A percentile compares a stretch with the other conserved stretches of the same genome.
phyloP scores from a whole-genome alignment of 2,797 vertebrate genomes.

The Poecilia velifera region DNA sequence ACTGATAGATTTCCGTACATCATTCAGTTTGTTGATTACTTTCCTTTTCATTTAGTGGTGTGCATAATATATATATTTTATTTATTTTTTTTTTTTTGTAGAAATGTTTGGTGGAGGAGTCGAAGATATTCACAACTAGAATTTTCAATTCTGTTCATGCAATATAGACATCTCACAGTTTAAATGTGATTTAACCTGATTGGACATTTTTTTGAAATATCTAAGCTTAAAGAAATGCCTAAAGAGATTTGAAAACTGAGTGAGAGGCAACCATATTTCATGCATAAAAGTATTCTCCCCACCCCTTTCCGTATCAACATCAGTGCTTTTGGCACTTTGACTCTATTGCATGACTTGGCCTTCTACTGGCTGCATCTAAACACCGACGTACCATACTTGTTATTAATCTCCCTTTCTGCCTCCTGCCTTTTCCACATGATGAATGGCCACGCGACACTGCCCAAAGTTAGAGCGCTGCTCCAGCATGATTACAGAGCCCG shows the following conservation, averaged over 20 bases:
- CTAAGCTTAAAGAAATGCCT: background rate
- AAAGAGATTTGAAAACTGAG: background rate
- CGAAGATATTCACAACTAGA: background rate
- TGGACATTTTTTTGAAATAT: background rate
- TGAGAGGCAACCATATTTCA: background rate
- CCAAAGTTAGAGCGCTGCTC: constrained; percentile 75
- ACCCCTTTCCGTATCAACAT: constrained; percentile 50
- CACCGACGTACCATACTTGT: constrained; percentile 79
- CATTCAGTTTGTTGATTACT: background rate
- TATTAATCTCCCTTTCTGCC: constrained; percentile 78
- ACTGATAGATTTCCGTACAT: background rate
- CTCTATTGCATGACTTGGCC: constrained; percentile 59
- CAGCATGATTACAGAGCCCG: constrained; percentile 78
- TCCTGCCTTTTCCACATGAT: constrained; percentile 75
- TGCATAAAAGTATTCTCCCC: background rate
- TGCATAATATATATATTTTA: no score
- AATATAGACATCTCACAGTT: background rate
- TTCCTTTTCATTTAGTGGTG: background rate
- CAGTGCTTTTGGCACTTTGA: constrained; percentile 54
- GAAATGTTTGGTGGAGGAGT: background rate
- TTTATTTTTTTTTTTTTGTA: background rate
- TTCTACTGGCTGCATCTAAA: constrained; percentile 73
- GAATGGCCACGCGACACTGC: constrained; percentile 67
- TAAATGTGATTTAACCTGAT: background rate
- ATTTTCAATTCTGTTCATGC: background rate